Base-by-base conservation (phyloP, 2,888 invertebrate species). In the Amaurobius ferox region DNA sequence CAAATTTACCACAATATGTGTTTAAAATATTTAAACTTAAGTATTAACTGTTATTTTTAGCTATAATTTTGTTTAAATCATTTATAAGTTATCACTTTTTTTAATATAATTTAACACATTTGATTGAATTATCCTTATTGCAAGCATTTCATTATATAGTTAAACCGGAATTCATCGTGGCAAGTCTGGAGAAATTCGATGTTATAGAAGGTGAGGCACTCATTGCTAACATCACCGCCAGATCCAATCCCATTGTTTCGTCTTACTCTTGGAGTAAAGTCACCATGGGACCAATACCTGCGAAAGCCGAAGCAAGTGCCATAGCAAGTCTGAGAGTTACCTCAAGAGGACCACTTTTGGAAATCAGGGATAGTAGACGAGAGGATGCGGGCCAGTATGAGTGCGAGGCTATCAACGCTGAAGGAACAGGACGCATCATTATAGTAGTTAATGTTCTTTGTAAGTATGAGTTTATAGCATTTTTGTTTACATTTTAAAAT, bases 341-440 rank as follows among this genome's bases (percentile, higher is more conserved):
- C 28, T 78, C 88, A 39, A 86, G 87, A 35, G 89, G 89, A 81
- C 78, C 89, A 26, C 94, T 95, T 88, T 92, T 98, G 88, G 97
- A 97, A 91, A 95, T 98, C 90, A 96, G 96, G 0, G 94, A 94
- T 81, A 93, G 97, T 87, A 93, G 94, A 67, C 94, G 96, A 6
- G 94, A 94, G 88, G 97, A 98, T 91, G 95, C 95, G 0, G 98
- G 97, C 0, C 93, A 94, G 67, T 98, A 98, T 91, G 94, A 94
- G 0, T 96, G 97, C 89, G 95, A 96, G 90, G 98, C 97, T 0
- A 93, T 94, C 88, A 98, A 98, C 92, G 94, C 95, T 0, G 96
- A 97, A 91, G 98, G 98, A 62, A 94, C 94, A 11, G 94, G 95
- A 0, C 93, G 94, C 28, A 94, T 95, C 80, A 95, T 95, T 89